These are phyloP conservation scores for Cheilosia variabilis DNA, from an alignment of 2,888 invertebrate species.

Conservation along the genomic window DNA sequence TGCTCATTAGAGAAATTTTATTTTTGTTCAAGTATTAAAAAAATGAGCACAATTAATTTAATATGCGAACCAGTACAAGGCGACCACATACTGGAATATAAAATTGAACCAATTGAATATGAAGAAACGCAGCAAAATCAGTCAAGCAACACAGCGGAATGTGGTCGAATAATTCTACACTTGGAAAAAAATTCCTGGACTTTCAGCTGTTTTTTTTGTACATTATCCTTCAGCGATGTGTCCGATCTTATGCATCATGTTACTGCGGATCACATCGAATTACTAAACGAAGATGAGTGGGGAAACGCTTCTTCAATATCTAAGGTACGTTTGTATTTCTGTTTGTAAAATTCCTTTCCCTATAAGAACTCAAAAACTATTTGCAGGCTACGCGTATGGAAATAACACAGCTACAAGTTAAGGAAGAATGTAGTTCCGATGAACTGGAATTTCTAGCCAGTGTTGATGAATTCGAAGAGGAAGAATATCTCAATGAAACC, in stretches of 20 bases:
- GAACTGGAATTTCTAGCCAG: neutral
- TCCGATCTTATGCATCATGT: constrained; percentile 40
- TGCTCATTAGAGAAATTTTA: neutral
- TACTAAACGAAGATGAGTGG: constrained; percentile 5
- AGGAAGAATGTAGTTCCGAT: neutral
- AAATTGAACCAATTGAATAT: constrained; percentile 7
- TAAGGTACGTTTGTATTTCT: constrained; percentile 2
- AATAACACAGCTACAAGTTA: neutral
- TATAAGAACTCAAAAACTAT: too few species aligned
- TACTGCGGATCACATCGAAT: constrained; percentile 5
- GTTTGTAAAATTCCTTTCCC: neutral
- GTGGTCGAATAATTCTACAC: constrained; percentile 46
- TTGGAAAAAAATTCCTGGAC: constrained; percentile 30
- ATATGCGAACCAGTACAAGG: constrained; percentile 25
- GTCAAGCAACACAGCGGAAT: constrained; percentile 5
- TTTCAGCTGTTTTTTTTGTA: constrained; percentile 49
- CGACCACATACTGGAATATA: constrained; percentile 23
- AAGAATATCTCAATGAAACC: neutral
- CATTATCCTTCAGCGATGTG: constrained; percentile 22
- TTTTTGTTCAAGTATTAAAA: neutral
- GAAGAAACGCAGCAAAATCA: neutral
- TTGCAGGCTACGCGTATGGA: constrained; percentile 21
- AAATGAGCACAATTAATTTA: constrained; percentile 37
- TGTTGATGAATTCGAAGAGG: neutral
- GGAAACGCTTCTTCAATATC: neutral